Percentiles rank a stretch among this genome's conserved stretches.
Conservation (phyloP, 2,888 invertebrate species). For the Pyrgus malvae region DNA sequence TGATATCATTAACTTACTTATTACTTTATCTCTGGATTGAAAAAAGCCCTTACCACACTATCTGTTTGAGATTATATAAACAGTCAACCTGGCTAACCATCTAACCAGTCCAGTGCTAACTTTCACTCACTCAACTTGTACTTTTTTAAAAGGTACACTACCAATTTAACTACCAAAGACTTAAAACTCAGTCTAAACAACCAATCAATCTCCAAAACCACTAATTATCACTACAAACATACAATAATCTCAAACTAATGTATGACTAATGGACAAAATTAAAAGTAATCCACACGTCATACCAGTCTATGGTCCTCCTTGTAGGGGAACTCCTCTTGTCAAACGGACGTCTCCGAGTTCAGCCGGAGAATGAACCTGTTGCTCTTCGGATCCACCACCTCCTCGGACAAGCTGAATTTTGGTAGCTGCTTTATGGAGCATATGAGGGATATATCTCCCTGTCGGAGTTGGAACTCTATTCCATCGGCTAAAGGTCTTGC, state of each 20-base stretch:
- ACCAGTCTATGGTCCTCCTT: conserved; percentile 62
- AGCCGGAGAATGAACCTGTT: conserved; percentile 96
- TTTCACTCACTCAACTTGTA: no score
- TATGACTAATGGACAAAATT: neutral
- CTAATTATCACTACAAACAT: no score
- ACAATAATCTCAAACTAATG: neutral
- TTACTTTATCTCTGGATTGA: no score
- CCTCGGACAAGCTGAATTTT: conserved; percentile 96
- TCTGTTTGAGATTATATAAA: no score
- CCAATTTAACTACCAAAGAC: neutral
- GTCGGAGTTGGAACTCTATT: conserved; percentile 94
- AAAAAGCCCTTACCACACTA: no score
- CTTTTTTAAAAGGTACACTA: no score
- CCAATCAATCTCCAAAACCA: neutral
- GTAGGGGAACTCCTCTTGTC: conserved; percentile 74
- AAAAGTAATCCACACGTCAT: conserved; percentile 57
- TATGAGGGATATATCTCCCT: conserved; percentile 95
- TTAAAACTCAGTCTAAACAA: no score
- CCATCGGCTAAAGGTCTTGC: conserved; percentile 93
- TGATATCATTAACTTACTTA: no score
- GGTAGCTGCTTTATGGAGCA: conserved; percentile 94
- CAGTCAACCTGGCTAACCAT: no score
- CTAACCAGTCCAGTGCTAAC: no score
- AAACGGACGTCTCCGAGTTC: conserved; percentile 98
- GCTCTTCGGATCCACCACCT: conserved; percentile 97